Conservation (phyloP, 2,113 vertebrate species). For the Xyrauchen texanus region DNA sequence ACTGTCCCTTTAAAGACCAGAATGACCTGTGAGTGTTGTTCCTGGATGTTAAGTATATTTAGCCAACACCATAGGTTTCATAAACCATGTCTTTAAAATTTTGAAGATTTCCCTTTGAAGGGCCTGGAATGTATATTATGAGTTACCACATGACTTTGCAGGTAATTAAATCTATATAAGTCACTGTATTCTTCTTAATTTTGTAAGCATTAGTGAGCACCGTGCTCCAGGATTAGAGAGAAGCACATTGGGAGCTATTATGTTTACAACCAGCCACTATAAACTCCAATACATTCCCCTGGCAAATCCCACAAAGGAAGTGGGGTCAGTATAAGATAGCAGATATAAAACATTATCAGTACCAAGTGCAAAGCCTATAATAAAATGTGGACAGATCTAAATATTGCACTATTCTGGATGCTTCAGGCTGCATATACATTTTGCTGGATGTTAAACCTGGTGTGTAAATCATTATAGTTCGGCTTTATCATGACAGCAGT, state of each 20-base stretch:
- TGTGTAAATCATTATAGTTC: no score
- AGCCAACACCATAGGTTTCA: no score
- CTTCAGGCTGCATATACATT: background rate
- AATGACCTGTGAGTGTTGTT: background rate
- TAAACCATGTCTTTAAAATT: background rate
- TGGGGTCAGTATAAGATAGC: conserved; percentile 28
- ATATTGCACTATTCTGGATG: background rate
- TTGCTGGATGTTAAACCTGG: background rate
- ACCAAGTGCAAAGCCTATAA: conserved; percentile 9
- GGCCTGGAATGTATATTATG: conserved; percentile 17
- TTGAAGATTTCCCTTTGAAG: background rate
- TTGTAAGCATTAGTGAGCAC: conserved; percentile 5
- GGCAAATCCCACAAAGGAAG: conserved; percentile 27
- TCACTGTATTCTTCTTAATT: conserved; percentile 32
- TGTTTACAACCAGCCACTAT: conserved; percentile 45
- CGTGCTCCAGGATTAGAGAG: conserved; percentile 31
- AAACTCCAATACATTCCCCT: conserved; percentile 37
- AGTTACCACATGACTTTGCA: conserved; percentile 34
- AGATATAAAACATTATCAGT: conserved; percentile 19
- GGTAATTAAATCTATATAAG: conserved; percentile 47
- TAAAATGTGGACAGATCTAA: conserved; percentile 4
- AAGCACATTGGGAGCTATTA: conserved; percentile 17
- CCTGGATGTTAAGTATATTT: background rate
- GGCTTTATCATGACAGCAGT: no score
- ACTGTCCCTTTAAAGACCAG: no score